Base-by-base conservation (phyloP, 2,888 invertebrate species). In the Drosophila colorata region DNA sequence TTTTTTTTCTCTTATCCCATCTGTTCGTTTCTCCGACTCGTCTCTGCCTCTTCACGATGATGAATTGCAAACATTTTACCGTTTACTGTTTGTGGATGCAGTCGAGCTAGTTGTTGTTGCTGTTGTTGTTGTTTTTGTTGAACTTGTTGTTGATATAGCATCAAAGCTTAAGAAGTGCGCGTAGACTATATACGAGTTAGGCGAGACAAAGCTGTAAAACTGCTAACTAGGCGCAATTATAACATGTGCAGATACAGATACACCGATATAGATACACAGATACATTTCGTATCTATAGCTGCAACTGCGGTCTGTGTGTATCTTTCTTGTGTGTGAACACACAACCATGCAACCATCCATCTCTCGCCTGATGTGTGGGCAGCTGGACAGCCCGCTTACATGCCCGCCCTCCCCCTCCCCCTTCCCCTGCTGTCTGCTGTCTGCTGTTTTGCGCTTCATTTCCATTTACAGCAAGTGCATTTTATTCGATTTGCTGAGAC, bases 11-110 rank as follows among this genome's bases (percentile, higher is more conserved):
- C 66, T 66, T 41, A 43, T 49, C 16, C 33, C 20, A 67, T 25
- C 43, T 48, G 47, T 31, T 37, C 38, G 48, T 48, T 35, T 47
- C 43, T 18, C 23, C 41, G 51, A 40, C 56, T 51, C 38, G 51
- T 43, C 40, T 41, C 18, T 35, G 35, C 14, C 37, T 28, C 47
- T 33, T 37, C 49, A 16, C 53, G 58, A 49, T 74, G 70, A 81
- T 69, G 69, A 78, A 80, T 78, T 66, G 78, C 73, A 77, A 68
- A 60, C 61, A 65, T 47, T 65, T 75, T 46, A 18, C 38, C 31
- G 49, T 56, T 52, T 64, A 40, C 46, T 61, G 53, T 52, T 52
- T 58, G 37, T n/a, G 18, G 13, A 59, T 49, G 49, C 40, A 41
- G 52, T 20, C 35, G 31, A 63, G 47, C 35, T 18, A 49, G 33